Evolutionary conservation across 1,140 invertebrate genomes (phyloP).

Genomic region (Platorchestia sp.): DNA sequence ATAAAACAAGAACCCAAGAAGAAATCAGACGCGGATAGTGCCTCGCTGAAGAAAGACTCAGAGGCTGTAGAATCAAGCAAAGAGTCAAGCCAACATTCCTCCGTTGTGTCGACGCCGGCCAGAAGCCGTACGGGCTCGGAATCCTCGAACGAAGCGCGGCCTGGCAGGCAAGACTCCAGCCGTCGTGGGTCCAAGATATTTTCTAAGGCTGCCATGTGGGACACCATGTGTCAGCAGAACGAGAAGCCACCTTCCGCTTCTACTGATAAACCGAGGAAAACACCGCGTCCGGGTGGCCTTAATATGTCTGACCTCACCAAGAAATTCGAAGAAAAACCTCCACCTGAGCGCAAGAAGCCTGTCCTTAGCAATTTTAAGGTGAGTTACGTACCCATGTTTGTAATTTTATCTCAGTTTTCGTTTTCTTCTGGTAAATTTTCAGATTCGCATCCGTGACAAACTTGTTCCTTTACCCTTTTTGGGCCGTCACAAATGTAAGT

Average conservation of each 20-base stretch:
- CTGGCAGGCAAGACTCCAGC: conserved; percentile 57
- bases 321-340: conserved; percentile 83
- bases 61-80: conserved; percentile 61
- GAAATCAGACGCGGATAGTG: conserved; percentile 54
- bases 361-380: conserved; percentile 65
- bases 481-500: background rate
- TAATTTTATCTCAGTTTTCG: background rate
- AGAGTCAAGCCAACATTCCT: conserved; percentile 63
- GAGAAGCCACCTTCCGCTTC: conserved; percentile 59
- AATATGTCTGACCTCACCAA: conserved; percentile 87
- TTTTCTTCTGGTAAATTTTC: background rate
- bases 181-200: conserved; percentile 67
- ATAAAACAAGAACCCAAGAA: conserved; percentile 58
- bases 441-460: background rate
- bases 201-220: conserved; percentile 67
- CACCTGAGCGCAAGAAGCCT: conserved; percentile 63
- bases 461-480: background rate
- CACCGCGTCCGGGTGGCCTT: conserved; percentile 82
- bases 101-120: conserved; percentile 62
- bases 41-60: conserved; percentile 47
- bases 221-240: conserved; percentile 57
- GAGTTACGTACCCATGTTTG: conserved; percentile 3
- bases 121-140: conserved; percentile 66
- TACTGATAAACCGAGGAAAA: conserved; percentile 81
- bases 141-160: conserved; percentile 64